Conservation (phyloP, 2,113 vertebrate genomes). For the Tenebrosternarchus preto region DNA sequence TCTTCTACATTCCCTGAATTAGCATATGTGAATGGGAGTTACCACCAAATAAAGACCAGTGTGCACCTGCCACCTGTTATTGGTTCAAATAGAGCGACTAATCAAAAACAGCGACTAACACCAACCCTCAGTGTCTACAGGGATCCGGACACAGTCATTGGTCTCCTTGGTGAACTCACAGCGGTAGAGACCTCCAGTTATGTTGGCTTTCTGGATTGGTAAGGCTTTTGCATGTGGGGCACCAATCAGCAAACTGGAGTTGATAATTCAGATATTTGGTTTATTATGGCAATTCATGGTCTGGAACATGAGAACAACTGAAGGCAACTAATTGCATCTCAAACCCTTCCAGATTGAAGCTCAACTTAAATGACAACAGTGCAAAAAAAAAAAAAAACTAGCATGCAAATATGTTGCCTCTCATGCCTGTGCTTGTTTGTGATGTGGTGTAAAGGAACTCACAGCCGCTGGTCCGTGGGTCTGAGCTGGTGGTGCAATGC, state of each 20-base stretch:
- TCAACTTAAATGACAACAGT: background rate
- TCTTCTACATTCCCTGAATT: conserved; percentile 62
- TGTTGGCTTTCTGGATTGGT: conserved; percentile 76
- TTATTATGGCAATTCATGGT: background rate
- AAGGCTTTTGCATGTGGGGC: conserved; percentile 83
- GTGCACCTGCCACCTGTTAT: no score
- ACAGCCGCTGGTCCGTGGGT: conserved; percentile 80
- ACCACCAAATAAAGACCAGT: background rate
- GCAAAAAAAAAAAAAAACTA: background rate
- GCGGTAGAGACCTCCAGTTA: conserved; percentile 86
- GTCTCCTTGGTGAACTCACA: conserved; percentile 77
- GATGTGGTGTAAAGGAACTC: conserved; percentile 64
- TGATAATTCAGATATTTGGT: background rate
- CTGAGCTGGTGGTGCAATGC: conserved; percentile 85
- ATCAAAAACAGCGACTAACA: background rate
- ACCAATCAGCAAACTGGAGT: conserved; percentile 86
- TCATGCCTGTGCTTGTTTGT: background rate
- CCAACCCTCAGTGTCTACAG: conserved; percentile 82
- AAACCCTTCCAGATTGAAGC: background rate
- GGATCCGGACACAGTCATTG: conserved; percentile 75
- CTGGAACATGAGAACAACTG: background rate
- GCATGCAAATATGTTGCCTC: background rate
- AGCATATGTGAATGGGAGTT: background rate
- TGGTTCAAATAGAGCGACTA: background rate
- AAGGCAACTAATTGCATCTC: background rate